Evolutionary conservation across 2,888 invertebrate genomes (phyloP).

Genomic region (Sinhomidia bicolor): DNA sequence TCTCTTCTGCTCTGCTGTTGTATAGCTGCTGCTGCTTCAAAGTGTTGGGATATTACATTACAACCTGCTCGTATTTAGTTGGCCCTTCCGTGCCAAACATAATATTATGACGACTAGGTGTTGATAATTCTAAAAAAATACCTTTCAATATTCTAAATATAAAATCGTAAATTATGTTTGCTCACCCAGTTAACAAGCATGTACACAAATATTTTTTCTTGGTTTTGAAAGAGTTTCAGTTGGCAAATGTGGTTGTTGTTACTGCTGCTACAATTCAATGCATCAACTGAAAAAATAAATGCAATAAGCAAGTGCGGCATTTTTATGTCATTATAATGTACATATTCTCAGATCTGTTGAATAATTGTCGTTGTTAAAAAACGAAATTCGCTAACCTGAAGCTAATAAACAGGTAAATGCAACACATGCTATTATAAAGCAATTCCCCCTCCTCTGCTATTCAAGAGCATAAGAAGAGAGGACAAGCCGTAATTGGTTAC

Average conservation of each 20-base stretch:
- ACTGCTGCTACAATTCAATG: not conserved
- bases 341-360: constrained; percentile 6
- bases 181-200: constrained; percentile 39
- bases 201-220: not conserved
- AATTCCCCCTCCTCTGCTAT: not conserved
- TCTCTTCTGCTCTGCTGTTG: not conserved
- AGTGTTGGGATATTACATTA: not conserved
- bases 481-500: constrained; percentile 52
- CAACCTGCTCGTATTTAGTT: constrained; percentile 12
- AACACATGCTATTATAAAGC: not conserved
- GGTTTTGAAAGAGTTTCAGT: constrained; percentile 37
- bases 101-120: constrained; percentile 65
- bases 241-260: constrained; percentile 17
- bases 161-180: constrained; percentile 65
- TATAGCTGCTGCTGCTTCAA: too few species aligned
- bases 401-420: not conserved
- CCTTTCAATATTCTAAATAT: constrained; percentile 61
- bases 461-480: not conserved
- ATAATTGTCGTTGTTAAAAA: not conserved
- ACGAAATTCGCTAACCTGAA: not conserved
- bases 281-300: not conserved
- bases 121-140: constrained; percentile 53
- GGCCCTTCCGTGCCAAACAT: constrained; percentile 69
- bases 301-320: constrained; percentile 33
- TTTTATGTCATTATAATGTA: constrained; percentile 38